Percentiles rank a stretch among this genome's conserved stretches.
These are phyloP conservation scores for Sebastiscus albofasciatus DNA, from an alignment of 2,797 vertebrate species.

Conservation along the genomic window DNA sequence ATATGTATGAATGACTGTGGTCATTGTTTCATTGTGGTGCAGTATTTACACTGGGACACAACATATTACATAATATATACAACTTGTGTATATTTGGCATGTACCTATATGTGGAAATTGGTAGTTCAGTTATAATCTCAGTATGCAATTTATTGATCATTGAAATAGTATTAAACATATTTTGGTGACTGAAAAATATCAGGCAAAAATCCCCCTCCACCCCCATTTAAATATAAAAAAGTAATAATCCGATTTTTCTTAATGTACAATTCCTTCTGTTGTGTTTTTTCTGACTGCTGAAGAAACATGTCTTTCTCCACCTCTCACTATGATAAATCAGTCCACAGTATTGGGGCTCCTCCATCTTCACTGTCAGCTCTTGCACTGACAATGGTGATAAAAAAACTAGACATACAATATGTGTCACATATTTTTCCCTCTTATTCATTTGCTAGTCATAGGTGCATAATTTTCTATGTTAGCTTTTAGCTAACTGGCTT, in stretches of 20 bases:
- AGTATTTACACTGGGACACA: neutral
- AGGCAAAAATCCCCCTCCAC: no score
- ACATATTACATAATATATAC: neutral
- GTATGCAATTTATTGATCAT: neutral
- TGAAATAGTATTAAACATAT: neutral
- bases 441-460: neutral
- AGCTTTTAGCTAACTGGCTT: neutral
- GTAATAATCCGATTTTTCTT: neutral
- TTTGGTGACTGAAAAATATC: neutral
- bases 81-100: neutral
- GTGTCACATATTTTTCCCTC: neutral
- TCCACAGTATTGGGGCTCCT: neutral
- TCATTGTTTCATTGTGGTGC: neutral
- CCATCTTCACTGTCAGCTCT: neutral
- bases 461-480: neutral
- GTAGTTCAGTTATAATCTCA: neutral
- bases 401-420: neutral
- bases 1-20: neutral
- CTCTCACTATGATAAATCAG: neutral
- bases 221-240: neutral
- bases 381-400: neutral
- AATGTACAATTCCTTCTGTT: neutral
- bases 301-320: neutral
- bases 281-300: neutral
- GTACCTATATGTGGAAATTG: neutral